Base-by-base conservation (phyloP, 2,888 invertebrate genomes). In the Cerceris ruficornis region DNA sequence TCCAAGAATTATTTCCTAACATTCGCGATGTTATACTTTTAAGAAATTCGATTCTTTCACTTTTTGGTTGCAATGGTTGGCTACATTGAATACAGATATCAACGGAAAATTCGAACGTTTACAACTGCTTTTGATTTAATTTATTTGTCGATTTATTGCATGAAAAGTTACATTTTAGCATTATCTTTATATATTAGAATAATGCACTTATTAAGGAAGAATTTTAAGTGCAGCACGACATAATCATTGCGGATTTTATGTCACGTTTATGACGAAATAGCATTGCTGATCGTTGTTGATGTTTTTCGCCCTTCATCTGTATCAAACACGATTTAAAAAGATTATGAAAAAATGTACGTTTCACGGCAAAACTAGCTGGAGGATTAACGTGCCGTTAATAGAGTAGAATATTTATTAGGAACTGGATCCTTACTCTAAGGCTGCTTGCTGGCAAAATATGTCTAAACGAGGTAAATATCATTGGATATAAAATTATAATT, bases 221-320 rank as follows among this genome's bases (percentile, higher is more conserved):
- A 39, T 8, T 42, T 42, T 2, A 0, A n/a, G 41, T 46, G n/a
- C 13, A 8, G 8, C 7, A 0, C 7, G 2, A 7, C 7, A 15
- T 13, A 14, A 60, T 46, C 59, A 55, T 9, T 1, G n/a, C 39
- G 0, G 49, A 8, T 28, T 62, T 28, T 43, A 14, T 57, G 42
- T 58, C 6, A 73, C 49, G n/a, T 14, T 54, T 66, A 42, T 28
- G 5, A 50, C 57, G 15, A 7, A 61, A 61, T 68, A 13, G 1
- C 0, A 15, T 8, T 17, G 28, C n/a, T 11, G 57, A 9, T 43
- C 61, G 61, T 72, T 78, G 76, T 78, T 78, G 70, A 68, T 41
- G 43, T 11, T 6, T 9, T 28, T 8, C 54, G 14, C 1, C 64
- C 64, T 54, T 52, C 6, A 15, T 28, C 7, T 17, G 11, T 17